Evolutionary conservation across 2,888 invertebrate genomes (phyloP), one percentile per base, ranked within the genome.

Genomic region (Siphonodentalium dalli): DNA sequence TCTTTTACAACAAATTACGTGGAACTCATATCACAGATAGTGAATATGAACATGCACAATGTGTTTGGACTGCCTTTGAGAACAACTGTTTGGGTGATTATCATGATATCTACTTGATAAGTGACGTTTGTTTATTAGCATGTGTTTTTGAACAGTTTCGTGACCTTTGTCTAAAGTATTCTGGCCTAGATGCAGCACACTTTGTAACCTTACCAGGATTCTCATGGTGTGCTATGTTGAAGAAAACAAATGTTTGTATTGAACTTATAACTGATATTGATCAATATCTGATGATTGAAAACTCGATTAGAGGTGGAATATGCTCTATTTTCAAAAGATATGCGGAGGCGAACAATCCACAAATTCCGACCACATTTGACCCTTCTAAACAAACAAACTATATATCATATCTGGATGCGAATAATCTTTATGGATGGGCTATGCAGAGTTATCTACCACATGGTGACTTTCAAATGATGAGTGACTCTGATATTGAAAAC

Each of bases 161-260:
- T n/a, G n/a, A n/a, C n/a, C n/a, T n/a, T n/a, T n/a, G n/a, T n/a
- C n/a, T n/a, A n/a, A n/a, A n/a, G n/a, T n/a, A n/a, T n/a, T n/a
- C n/a, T n/a, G n/a, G n/a, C n/a, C n/a, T n/a, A n/a, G 47, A 47
- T 15, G 9, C 33, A 3, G n/a, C 4, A 11, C 35, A 40, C 15
- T 47, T 34, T 47, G 40, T 29, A 13, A 53, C 37, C 9, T 26
- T 13, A 18, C 37, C 53, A 9, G 53, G 53, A 18, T 20, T 52
- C 6, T 33, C 52, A 13, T 45, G 24, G 38, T 4, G 21, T 9
- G 45, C 45, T 6, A 43, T 43, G 3, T 28, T 50, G 18, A 42
- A 43, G 23, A 37, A 29, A 24, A 50, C 23, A 3, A 27, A 20
- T 6, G 28, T 45, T 21, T 20, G 26, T 4, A 21, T 45, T 7